These are phyloP conservation scores for Emydocephalus ijimae DNA, from an alignment of 2,113 vertebrate species.

Conservation along the genomic window DNA sequence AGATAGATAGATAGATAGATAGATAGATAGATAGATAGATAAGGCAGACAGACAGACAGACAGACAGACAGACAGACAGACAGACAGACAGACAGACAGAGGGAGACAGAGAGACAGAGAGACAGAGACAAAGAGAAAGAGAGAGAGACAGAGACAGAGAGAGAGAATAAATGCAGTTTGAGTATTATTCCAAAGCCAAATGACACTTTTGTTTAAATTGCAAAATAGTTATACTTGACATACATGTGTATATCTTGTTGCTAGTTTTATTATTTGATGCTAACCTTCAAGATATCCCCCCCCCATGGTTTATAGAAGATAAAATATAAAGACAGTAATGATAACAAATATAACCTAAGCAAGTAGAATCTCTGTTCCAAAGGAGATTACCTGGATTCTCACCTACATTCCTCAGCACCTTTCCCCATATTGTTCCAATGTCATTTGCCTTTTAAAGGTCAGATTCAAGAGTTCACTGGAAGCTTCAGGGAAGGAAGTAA, in stretches of 20 bases:
- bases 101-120: too few relatives aligned
- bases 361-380: background rate
- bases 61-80: too few relatives aligned
- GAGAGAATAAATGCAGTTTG: too few relatives aligned
- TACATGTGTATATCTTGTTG: background rate
- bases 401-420: background rate
- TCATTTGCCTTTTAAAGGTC: background rate
- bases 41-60: too few relatives aligned
- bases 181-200: too few relatives aligned
- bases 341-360: background rate
- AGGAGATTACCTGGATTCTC: background rate
- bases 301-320: background rate
- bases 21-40: too few relatives aligned
- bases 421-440: background rate
- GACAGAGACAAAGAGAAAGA: too few relatives aligned
- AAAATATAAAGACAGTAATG: background rate
- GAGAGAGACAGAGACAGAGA: too few relatives aligned
- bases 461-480: background rate
- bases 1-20: background rate
- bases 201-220: too few relatives aligned
- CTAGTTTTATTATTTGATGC: background rate
- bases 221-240: background rate
- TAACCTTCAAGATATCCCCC: background rate
- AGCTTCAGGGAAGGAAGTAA: background rate
- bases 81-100: too few relatives aligned